Evolutionary conservation across 2,113 vertebrate species (phyloP).

Genomic region (Columba janthina): DNA sequence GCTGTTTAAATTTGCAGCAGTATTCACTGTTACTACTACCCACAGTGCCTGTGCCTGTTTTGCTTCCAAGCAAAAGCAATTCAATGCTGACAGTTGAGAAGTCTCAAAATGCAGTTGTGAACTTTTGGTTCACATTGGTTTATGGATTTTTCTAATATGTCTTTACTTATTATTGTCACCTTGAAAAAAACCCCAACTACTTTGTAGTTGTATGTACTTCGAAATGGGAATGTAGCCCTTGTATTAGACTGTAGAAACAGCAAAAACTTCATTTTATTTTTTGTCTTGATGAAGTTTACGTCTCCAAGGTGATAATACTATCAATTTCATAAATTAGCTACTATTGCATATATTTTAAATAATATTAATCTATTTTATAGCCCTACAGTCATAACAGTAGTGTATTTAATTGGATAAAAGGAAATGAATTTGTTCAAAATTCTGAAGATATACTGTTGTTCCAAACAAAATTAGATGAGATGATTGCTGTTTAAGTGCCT

Average conservation of each 20-base stretch:
- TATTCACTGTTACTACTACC: not conserved
- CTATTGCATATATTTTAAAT: not conserved
- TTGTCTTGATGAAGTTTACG: not conserved
- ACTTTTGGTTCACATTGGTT: not conserved
- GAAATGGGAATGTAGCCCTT: not conserved
- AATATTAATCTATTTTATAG: not conserved
- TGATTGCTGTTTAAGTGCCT: not conserved
- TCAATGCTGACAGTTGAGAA: not conserved
- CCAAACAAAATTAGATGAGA: constrained; percentile 31
- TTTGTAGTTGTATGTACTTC: not conserved
- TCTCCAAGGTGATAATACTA: not conserved
- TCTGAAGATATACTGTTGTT: constrained; percentile 46
- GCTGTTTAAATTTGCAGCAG: not conserved
- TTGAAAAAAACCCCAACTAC: not conserved
- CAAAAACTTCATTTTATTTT: not conserved
- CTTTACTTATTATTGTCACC: not conserved
- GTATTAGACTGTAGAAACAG: not conserved
- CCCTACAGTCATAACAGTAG: not conserved
- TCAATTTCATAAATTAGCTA: not conserved
- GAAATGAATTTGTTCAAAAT: not conserved
- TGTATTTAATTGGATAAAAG: not conserved
- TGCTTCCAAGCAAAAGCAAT: not conserved
- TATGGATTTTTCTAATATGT: not conserved
- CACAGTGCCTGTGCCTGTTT: not conserved
- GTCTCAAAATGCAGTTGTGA: not conserved